phyloP scores from a whole-genome alignment of 2,797 vertebrate species.

The Myoxocephalus aenaeus region DNA sequence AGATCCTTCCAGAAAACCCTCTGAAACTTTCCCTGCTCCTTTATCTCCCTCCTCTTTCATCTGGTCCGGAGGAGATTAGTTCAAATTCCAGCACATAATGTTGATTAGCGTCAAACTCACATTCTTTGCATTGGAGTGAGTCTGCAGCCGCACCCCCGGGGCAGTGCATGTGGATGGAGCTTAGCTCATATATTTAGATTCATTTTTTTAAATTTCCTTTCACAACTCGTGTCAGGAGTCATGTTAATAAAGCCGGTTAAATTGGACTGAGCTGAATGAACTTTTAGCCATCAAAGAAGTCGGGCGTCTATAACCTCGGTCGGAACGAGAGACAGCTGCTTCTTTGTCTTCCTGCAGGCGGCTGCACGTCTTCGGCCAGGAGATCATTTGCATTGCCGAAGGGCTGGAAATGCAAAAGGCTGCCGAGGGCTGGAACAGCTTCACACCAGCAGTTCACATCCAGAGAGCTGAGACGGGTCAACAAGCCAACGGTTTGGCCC shows the following conservation, averaged over 20 bases:
- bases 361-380: background rate
- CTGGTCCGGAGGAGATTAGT: constrained; percentile 54
- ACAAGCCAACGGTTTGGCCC: background rate
- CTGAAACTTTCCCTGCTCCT: constrained; percentile 38
- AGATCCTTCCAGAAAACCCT: constrained; percentile 51
- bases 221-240: constrained; percentile 23
- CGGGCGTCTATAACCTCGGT: background rate
- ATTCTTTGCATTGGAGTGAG: constrained; percentile 21
- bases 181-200: constrained; percentile 22
- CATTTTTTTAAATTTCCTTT: constrained; percentile 25
- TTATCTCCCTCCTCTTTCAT: constrained; percentile 59
- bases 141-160: constrained; percentile 1
- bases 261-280: constrained; percentile 1
- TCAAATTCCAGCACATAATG: constrained; percentile 42
- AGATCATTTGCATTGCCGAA: background rate
- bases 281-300: background rate
- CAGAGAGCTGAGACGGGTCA: background rate
- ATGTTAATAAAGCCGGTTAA: constrained; percentile 2
- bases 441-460: background rate
- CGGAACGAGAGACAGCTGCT: background rate
- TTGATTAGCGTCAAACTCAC: constrained; percentile 53
- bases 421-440: background rate
- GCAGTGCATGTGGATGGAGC: constrained; percentile 23
- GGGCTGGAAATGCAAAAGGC: background rate
- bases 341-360: background rate